Evolutionary conservation across 2,888 invertebrate species (phyloP), one percentile per base, ranked within the genome.

Genomic region (Endomychus coccineus): DNA sequence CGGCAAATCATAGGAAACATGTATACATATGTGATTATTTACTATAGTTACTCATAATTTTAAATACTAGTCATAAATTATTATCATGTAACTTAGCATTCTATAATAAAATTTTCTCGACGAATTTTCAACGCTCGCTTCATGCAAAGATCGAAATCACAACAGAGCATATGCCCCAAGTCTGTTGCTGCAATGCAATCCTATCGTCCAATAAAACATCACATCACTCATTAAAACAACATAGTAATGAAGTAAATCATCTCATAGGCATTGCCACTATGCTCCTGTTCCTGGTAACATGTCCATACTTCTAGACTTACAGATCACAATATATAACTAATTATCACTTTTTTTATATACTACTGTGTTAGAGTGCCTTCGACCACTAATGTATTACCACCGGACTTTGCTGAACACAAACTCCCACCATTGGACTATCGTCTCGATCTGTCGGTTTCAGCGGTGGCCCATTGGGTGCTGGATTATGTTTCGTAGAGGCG

Each of bases 351-450:
- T 12, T 22, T 13, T 19, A 11, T 15, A 27, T 3, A n/a, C 9
- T 5, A 29, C 16, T 29, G 13, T 6, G 16, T 6, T 17, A 28
- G 17, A 36, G 10, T 19, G 10, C 11, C 13, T 11, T 10, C 25
- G 9, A 11, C 13, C 42, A 36, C 39, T 42, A 81, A 70, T 91
- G 91, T 67, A 90, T 91, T 66, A 86, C 89, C 61, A 91, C 90
- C 56, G 91, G 89, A 73, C 86, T 87, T 73, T 90, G 89, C 69
- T 87, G 86, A 62, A 88, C 82, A 70, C 89, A 88, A 54, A 88
- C 88, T 48, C 83, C 86, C 58, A 89, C 82, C 85, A 90, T 84
- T 51, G 85, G 83, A 57, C 83, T 82, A 59, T 82, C 82, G 52
- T 81, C 80, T 49, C 75, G 66, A 50, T 74, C 38, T 9, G 9